These are phyloP conservation scores for Eclectus roratus DNA, from an alignment of 2,113 vertebrate genomes.

Conservation along the genomic window DNA sequence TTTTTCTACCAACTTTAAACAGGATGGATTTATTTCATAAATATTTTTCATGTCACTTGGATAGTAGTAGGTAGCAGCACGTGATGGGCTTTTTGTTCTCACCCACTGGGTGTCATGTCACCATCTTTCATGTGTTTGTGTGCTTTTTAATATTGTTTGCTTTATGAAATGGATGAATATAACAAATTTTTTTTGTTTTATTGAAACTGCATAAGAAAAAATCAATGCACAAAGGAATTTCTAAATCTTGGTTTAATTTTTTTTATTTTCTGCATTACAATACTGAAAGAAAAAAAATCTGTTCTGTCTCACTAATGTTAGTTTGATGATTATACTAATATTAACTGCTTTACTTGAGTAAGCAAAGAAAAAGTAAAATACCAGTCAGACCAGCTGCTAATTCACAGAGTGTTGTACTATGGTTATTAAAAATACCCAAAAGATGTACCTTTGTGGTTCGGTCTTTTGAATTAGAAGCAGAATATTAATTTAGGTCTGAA, in stretches of 20 bases:
- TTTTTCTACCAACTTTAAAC: background rate
- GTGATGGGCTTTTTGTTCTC: background rate
- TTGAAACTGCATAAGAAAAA: constrained; percentile 11
- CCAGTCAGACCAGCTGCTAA: constrained; percentile 85
- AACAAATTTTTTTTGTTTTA: background rate
- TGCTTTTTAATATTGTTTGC: background rate
- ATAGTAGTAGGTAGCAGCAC: background rate
- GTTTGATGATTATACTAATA: constrained; percentile 85
- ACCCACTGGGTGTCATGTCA: background rate
- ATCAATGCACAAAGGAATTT: constrained; percentile 49
- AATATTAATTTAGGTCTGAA: constrained; percentile 88
- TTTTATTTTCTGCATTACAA: constrained; percentile 62
- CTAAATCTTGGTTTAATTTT: constrained; percentile 53
- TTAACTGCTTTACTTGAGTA: constrained; percentile 86
- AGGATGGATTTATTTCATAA: background rate
- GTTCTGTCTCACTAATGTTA: constrained; percentile 78
- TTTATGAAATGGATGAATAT: constrained; percentile 28
- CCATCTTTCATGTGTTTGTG: background rate
- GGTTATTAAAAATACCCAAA: constrained; percentile 88
- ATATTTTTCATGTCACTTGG: background rate
- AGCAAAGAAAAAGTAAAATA: constrained; percentile 83
- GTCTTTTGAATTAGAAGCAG: constrained; percentile 87
- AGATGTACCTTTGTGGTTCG: constrained; percentile 86
- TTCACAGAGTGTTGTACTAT: constrained; percentile 79
- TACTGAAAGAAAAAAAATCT: constrained; percentile 62